Evolutionary conservation across 2,888 invertebrate species (phyloP).

Genomic region (Altica lythri): DNA sequence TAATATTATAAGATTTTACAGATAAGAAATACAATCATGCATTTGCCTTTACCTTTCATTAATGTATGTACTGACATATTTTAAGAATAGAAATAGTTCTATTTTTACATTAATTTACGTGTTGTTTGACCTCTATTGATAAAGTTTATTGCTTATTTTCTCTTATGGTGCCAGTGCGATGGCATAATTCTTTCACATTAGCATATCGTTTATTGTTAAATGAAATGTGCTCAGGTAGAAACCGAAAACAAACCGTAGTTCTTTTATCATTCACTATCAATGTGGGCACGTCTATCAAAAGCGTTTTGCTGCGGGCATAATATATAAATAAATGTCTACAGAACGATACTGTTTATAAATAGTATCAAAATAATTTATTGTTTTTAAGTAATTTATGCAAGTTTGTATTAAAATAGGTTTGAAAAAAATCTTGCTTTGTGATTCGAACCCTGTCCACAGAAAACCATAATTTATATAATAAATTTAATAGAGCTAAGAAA

Average conservation of each 20-base stretch:
- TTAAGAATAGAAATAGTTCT: background rate
- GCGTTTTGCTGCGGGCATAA: constrained; percentile 26
- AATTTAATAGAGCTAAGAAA: no score
- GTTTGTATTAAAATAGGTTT: background rate
- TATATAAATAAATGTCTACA: constrained; percentile 19
- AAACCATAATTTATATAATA: no score
- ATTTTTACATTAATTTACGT: background rate
- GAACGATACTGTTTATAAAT: constrained; percentile 15
- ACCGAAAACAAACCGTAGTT: constrained; percentile 13
- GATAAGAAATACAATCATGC: no score
- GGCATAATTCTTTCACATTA: constrained; percentile 13
- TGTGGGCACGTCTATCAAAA: constrained; percentile 25
- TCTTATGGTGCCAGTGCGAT: background rate
- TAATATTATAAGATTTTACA: no score
- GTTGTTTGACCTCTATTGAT: constrained; percentile 1
- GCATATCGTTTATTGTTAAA: constrained; percentile 5
- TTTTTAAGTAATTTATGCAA: background rate
- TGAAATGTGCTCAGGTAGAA: constrained; percentile 17
- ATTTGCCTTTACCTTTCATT: no score
- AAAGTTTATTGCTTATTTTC: constrained; percentile 1
- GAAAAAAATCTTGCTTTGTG: no score
- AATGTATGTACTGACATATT: no score
- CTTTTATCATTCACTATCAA: constrained; percentile 22
- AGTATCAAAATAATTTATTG: background rate
- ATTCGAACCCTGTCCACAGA: no score